A percentile compares a stretch with the other conserved stretches of the same genome.
Evolutionary conservation across 2,888 invertebrate species (phyloP).

Genomic region (Tiphia femorata): DNA sequence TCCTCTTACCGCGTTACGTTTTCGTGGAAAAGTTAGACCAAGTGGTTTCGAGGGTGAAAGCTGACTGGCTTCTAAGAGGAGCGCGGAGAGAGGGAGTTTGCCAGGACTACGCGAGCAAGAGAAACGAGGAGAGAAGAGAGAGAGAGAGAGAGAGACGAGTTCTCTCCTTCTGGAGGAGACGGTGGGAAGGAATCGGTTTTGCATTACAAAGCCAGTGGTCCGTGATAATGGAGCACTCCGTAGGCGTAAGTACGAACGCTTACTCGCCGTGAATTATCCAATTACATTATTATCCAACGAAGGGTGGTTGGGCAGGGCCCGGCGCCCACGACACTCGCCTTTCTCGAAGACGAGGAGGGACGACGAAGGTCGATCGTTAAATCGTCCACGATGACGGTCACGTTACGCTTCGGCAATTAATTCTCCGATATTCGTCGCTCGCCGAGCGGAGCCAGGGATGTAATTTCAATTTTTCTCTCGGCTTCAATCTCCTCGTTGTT

Average conservation of each 20-base stretch:
- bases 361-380: no score
- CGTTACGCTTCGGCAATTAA: no score
- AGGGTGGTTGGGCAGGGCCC: not conserved
- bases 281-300: constrained; percentile 41
- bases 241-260: constrained; percentile 33
- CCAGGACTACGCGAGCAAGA: no score
- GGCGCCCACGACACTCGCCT: not conserved
- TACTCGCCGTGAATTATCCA: constrained; percentile 44
- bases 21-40: no score
- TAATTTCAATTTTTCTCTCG: no score
- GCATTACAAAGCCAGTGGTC: constrained; percentile 48
- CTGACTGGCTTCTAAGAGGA: not conserved
- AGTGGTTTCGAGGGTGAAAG: no score
- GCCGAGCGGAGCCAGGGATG: no score
- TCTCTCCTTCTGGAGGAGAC: not conserved
- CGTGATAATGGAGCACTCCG: constrained; percentile 36
- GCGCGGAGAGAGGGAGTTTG: constrained; percentile 19
- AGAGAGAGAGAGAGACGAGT: not conserved
- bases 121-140: not conserved
- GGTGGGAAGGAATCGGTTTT: constrained; percentile 41
- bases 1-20: not conserved
- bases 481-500: no score
- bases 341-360: no score
- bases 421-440: no score
- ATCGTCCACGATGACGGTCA: no score